Evolutionary conservation across 2,113 vertebrate genomes (phyloP).

Genomic region (Bubo scandiacus): DNA sequence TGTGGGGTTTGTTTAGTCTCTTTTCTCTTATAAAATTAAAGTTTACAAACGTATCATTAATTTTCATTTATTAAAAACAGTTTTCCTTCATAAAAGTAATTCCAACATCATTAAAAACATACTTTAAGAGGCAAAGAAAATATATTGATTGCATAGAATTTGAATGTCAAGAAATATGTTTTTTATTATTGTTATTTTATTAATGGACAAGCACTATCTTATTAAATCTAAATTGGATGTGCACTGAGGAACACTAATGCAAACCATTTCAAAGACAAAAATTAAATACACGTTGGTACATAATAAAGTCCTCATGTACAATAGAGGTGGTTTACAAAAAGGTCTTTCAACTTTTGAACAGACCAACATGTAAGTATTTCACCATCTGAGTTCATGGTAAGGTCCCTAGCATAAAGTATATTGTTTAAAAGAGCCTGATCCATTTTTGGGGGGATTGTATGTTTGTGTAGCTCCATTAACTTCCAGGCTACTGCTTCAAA

Average conservation of each 20-base stretch:
- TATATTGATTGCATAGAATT: background rate
- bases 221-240: constrained; percentile 59
- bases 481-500: background rate
- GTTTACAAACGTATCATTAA: background rate
- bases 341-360: constrained; percentile 15
- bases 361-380: background rate
- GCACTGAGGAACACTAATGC: constrained; percentile 26
- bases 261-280: constrained; percentile 43
- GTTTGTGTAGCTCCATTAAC: background rate
- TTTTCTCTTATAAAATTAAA: constrained; percentile 3
- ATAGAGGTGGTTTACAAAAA: background rate
- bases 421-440: background rate
- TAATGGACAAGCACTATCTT: constrained; percentile 46
- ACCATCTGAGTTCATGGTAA: background rate
- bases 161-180: constrained; percentile 54
- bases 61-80: constrained; percentile 44
- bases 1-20: background rate
- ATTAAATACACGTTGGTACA: background rate
- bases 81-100: constrained; percentile 26
- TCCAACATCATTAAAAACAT: constrained; percentile 34
- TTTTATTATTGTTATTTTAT: constrained; percentile 49
- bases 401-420: background rate
- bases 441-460: background rate
- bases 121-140: background rate
- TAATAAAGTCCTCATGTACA: constrained; percentile 7